phyloP scores from a whole-genome alignment of 2,113 vertebrate species.

The Sterna hirundo region DNA sequence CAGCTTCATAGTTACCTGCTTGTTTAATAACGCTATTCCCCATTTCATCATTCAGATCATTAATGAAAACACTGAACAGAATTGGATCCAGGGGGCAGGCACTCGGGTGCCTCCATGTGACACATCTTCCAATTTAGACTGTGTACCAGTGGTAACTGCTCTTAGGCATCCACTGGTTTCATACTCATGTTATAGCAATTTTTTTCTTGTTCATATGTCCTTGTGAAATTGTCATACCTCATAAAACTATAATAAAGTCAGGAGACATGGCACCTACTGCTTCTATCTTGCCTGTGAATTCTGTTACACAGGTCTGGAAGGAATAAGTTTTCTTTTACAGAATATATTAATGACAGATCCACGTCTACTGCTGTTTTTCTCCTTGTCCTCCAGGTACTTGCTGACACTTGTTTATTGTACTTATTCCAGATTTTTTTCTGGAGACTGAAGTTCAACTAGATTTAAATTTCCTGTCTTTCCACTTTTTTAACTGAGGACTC shows the following conservation, averaged over 20 bases:
- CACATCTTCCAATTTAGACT: not conserved
- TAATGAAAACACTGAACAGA: not conserved
- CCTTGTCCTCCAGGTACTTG: not conserved
- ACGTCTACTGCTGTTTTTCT: not conserved
- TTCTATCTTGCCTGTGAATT: not conserved
- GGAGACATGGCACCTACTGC: not conserved
- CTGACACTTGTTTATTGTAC: not conserved
- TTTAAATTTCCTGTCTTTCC: not conserved
- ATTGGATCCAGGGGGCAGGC: not conserved
- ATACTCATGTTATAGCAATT: accelerated
- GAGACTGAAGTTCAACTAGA: not conserved
- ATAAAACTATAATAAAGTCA: not conserved
- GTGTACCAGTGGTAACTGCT: not conserved
- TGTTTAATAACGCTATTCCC: not conserved
- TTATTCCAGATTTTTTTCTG: not conserved
- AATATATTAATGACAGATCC: not conserved
- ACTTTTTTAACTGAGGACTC: not conserved
- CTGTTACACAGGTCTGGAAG: not conserved
- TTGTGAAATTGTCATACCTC: not conserved
- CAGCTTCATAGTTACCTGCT: not conserved
- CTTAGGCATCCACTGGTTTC: not conserved
- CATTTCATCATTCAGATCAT: not conserved
- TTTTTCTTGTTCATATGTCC: not conserved
- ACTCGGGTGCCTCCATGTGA: not conserved
- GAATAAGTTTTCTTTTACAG: not conserved